Percentiles rank a stretch among this genome's conserved stretches.
phyloP scores from a whole-genome alignment of 2,888 invertebrate genomes.

The Dastarcus helophoroides region DNA sequence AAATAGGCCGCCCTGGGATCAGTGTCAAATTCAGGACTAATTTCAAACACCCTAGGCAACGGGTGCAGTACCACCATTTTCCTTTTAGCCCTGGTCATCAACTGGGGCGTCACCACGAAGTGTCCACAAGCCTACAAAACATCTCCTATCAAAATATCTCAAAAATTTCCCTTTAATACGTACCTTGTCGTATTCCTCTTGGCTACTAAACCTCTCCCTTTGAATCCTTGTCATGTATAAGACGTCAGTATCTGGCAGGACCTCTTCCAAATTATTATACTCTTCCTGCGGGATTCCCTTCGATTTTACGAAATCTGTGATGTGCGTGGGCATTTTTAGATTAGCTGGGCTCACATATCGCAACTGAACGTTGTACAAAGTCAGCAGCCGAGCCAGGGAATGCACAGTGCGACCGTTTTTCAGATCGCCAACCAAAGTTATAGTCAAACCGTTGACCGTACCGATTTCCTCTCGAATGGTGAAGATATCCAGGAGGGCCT shows the following conservation, averaged over 20 bases:
- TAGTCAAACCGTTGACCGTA: slow-evolving; percentile 92
- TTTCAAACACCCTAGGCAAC: slow-evolving; percentile 87
- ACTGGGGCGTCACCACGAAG: slow-evolving; percentile 83
- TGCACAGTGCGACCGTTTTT: slow-evolving; percentile 98
- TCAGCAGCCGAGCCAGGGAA: slow-evolving; percentile 85
- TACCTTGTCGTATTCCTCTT: slow-evolving; percentile 80
- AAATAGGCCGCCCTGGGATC: slow-evolving; percentile 98
- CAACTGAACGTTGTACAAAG: slow-evolving; percentile 85
- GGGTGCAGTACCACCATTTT: slow-evolving; percentile 98
- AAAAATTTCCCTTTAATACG: neutral
- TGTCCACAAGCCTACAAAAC: slow-evolving; percentile 69
- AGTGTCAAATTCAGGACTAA: slow-evolving; percentile 87
- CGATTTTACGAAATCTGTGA: slow-evolving; percentile 64
- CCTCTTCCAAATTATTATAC: slow-evolving; percentile 66
- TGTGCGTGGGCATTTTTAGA: slow-evolving; percentile 83
- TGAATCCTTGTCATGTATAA: slow-evolving; percentile 98
- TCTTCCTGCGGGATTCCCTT: slow-evolving; percentile 71
- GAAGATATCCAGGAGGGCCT: slow-evolving; percentile 93
- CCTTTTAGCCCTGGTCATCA: slow-evolving; percentile 89
- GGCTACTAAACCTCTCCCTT: slow-evolving; percentile 74
- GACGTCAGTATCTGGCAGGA: slow-evolving; percentile 88
- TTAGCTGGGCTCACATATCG: slow-evolving; percentile 82
- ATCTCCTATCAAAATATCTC: neutral
- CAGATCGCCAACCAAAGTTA: slow-evolving; percentile 96
- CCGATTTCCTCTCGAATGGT: slow-evolving; percentile 98